Evolutionary conservation across 2,888 invertebrate genomes (phyloP), one percentile per base, ranked within the genome.

Genomic region (Epicampocera succincta): DNA sequence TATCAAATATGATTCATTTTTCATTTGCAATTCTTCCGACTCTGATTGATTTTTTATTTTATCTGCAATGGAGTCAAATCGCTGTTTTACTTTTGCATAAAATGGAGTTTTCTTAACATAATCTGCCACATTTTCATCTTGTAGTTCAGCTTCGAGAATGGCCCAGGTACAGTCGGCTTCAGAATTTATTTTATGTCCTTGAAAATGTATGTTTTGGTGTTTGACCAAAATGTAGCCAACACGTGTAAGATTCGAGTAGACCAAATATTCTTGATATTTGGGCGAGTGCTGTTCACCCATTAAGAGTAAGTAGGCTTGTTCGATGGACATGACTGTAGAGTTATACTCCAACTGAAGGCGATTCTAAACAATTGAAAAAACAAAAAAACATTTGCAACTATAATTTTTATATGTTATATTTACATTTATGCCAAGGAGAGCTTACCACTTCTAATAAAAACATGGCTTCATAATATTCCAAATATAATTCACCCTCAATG

Each of bases 401-500:
- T n/a, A n/a, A n/a, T n/a, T n/a, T n/a, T n/a, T n/a, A n/a, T n/a
- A n/a, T n/a, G n/a, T n/a, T n/a, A n/a, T n/a, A n/a, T n/a, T n/a
- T n/a, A n/a, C n/a, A 52, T 17, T 17, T 33, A 63, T 17, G 17
- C 0, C 8, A 66, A 6, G 3, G 13, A 13, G 17, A 15, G 68
- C 83, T 15, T 73, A 90, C 90, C 85, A 90, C 80, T 85, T 90
- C 90, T 0, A 90, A 80, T 2, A 90, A 63, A 79, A 90, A 91
- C 12, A 90, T 48, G 0, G 90, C 88, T 66, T 90, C 90, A 42
- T 86, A 90, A 50, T 87, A 87, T 52, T 89, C 88, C 74, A 90
- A 85, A 77, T 87, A 91, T 0, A 85, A 84, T 52, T 87, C 84
- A 0, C 88, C 88, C 6, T 87, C 76, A n/a, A 78, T 80, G 40